phyloP scores from a whole-genome alignment of 1,140 invertebrate genomes.

The Arion vulgaris region DNA sequence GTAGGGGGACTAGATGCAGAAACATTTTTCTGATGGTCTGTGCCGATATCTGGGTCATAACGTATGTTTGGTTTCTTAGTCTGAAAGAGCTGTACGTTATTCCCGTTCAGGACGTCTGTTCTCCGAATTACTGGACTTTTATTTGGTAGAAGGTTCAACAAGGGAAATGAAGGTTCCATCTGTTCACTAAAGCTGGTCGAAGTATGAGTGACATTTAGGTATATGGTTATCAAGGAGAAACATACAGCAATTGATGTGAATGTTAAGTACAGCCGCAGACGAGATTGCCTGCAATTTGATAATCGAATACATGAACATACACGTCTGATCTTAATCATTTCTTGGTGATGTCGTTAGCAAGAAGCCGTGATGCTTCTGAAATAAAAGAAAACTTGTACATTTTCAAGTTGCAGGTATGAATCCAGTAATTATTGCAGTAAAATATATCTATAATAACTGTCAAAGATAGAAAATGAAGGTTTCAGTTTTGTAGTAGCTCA shows the following conservation, averaged over 20 bases:
- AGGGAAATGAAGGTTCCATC: background rate
- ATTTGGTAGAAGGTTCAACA: background rate
- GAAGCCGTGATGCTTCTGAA: no score
- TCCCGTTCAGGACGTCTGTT: background rate
- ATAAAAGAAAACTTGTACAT: no score
- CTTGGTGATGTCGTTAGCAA: background rate
- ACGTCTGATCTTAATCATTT: background rate
- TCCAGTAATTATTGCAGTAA: no score
- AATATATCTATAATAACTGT: no score
- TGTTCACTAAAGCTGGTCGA: background rate
- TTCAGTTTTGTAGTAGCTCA: no score
- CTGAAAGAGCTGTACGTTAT: background rate
- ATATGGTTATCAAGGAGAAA: conserved; percentile 41
- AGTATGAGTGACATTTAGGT: conserved; percentile 16
- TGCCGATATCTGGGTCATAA: background rate
- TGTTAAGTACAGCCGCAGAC: background rate
- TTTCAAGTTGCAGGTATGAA: no score
- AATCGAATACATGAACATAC: background rate
- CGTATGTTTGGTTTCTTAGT: background rate
- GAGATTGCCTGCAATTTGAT: background rate
- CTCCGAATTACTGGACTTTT: background rate
- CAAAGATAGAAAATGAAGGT: no score
- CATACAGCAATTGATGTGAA: conserved; percentile 46
- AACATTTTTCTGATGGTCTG: background rate
- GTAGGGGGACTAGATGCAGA: background rate